Conservation (phyloP, 2,113 vertebrate genomes). For the Epinephelus fuscoguttatus region DNA sequence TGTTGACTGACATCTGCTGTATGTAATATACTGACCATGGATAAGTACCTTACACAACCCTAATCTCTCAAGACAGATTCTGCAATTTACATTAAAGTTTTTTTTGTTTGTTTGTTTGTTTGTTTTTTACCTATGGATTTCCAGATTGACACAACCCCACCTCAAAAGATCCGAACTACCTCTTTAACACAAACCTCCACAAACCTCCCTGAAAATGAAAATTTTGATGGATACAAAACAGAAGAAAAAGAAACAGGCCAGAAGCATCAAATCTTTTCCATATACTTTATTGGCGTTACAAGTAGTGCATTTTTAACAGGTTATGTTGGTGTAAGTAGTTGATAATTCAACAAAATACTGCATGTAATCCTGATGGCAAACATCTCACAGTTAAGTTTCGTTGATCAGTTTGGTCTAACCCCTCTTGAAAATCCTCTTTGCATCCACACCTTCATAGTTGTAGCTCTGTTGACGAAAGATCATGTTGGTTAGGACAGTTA, state of each 20-base stretch:
- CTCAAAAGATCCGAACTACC: too few species aligned
- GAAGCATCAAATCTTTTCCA: conserved; percentile 65
- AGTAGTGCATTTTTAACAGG: conserved; percentile 12
- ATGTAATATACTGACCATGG: too few species aligned
- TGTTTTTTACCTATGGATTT: too few species aligned
- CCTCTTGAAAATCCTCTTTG: conserved; percentile 93
- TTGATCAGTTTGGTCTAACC: conserved; percentile 63
- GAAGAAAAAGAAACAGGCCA: neutral
- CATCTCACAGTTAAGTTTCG: neutral
- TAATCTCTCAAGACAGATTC: too few species aligned
- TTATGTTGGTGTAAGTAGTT: neutral
- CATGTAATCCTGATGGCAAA: conserved; percentile 29
- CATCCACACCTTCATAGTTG: conserved; percentile 91
- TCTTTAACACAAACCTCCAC: neutral
- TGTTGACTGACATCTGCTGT: too few species aligned
- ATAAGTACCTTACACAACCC: too few species aligned
- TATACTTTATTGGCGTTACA: conserved; percentile 20
- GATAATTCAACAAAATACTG: conserved; percentile 48
- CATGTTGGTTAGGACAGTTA: neutral
- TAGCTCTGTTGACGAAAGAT: conserved; percentile 85
- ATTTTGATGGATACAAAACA: neutral
- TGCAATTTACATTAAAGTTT: too few species aligned
- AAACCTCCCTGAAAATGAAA: neutral
- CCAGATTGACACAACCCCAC: too few species aligned
- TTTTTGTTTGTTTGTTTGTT: too few species aligned